Percentiles rank a stretch among this genome's conserved stretches.
phyloP scores from a whole-genome alignment of 2,797 vertebrate genomes.

The Ataeniobius toweri region DNA sequence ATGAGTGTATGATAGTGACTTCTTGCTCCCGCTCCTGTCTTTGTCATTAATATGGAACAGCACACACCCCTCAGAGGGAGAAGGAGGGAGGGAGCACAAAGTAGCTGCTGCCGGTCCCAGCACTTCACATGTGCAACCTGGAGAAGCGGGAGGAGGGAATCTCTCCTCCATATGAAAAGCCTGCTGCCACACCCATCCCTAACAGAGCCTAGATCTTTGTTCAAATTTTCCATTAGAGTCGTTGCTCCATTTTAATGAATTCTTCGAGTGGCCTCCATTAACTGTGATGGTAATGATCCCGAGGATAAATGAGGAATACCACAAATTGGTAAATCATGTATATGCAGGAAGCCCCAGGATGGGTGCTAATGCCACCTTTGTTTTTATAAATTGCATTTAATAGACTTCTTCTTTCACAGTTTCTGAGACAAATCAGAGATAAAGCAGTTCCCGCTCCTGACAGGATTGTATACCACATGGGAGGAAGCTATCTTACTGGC shows the following conservation, averaged over 20 bases:
- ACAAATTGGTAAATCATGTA: slow-evolving; percentile 27
- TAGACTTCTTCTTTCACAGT: slow-evolving; percentile 50
- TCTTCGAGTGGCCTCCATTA: slow-evolving; percentile 63
- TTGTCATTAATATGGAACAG: slow-evolving; percentile 81
- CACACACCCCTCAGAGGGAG: slow-evolving; percentile 72
- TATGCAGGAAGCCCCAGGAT: slow-evolving; percentile 36
- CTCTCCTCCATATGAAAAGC: slow-evolving; percentile 74
- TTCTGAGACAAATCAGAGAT: slow-evolving; percentile 42
- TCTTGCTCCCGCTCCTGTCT: slow-evolving; percentile 73
- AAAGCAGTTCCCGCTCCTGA: slow-evolving; percentile 27
- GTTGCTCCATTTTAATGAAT: slow-evolving; percentile 69
- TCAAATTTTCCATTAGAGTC: slow-evolving; percentile 66
- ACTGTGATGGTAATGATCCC: slow-evolving; percentile 63
- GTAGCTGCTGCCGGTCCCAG: slow-evolving; percentile 63
- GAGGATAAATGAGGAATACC: slow-evolving; percentile 47
- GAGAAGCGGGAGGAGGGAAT: slow-evolving; percentile 12
- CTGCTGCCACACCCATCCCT: slow-evolving; percentile 72
- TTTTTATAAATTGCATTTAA: slow-evolving; percentile 55
- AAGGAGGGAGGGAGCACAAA: slow-evolving; percentile 56
- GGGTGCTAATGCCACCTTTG: slow-evolving; percentile 52
- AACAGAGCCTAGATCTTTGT: slow-evolving; percentile 70
- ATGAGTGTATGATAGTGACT: slow-evolving; percentile 78
- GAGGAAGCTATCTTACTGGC: slow-evolving; percentile 45
- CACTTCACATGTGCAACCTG: slow-evolving; percentile 70
- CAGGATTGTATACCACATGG: slow-evolving; percentile 36